Evolutionary conservation across 92 coral and sea anemone genomes (phyloP).

Genomic region (Paramuricea clavata): DNA sequence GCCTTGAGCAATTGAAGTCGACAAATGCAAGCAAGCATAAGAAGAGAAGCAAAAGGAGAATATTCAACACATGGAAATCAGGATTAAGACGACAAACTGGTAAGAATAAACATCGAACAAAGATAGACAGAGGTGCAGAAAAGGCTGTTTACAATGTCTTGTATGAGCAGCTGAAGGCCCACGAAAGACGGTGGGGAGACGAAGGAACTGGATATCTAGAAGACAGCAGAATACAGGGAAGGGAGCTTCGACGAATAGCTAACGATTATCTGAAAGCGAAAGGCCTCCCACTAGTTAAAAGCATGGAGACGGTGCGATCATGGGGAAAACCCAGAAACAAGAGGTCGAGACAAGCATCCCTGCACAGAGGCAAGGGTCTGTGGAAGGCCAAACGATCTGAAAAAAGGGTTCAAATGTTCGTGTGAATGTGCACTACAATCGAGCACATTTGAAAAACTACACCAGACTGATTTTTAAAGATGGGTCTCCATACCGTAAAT

Average conservation of each 20-base stretch:
- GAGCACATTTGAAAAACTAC: constrained; percentile 60
- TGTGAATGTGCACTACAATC: constrained; percentile 52
- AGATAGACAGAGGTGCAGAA: constrained; percentile 70
- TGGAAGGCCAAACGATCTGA: constrained; percentile 17
- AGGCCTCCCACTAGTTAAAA: constrained; percentile 22
- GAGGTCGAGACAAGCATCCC: constrained; percentile 55
- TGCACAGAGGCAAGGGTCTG: constrained; percentile 52
- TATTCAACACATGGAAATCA: constrained; percentile 49
- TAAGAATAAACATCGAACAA: constrained; percentile 44
- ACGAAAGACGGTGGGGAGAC: constrained; percentile 64
- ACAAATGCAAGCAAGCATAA: constrained; percentile 11
- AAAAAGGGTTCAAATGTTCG: constrained; percentile 14
- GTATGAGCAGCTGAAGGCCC: constrained; percentile 65
- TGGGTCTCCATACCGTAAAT: constrained; percentile 1
- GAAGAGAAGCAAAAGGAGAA: constrained; percentile 30
- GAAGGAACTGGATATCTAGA: constrained; percentile 69
- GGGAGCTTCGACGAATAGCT: constrained; percentile 64
- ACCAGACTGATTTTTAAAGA: constrained; percentile 54
- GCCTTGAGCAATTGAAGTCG: constrained; percentile 47
- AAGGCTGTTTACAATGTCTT: constrained; percentile 60
- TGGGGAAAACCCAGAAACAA: constrained; percentile 67
- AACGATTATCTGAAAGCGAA: constrained; percentile 45
- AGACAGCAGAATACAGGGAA: constrained; percentile 47
- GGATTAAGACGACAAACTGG: constrained; percentile 61
- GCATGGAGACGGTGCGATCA: constrained; percentile 59